phyloP scores from a whole-genome alignment of 2,888 invertebrate genomes.

The Coenonympha glycerion region DNA sequence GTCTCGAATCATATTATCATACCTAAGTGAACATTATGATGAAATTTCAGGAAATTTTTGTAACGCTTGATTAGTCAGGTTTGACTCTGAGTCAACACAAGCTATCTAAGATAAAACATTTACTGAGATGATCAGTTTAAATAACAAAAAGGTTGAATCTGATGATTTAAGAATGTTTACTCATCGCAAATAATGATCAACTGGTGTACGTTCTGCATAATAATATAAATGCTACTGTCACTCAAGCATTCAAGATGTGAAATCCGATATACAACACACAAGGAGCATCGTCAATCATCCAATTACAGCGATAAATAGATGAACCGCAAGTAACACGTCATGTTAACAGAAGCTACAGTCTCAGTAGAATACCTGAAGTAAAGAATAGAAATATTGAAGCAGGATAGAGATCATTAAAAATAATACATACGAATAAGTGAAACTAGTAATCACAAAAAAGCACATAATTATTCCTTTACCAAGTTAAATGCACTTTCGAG shows the following conservation, averaged over 20 bases:
- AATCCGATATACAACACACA: conserved; percentile 10
- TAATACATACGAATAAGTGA: neutral
- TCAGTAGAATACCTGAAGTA: neutral
- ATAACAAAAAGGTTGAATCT: neutral
- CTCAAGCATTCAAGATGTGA: conserved; percentile 5
- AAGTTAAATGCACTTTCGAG: neutral
- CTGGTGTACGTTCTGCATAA: neutral
- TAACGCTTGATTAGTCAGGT: too few species aligned
- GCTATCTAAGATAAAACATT: too few species aligned
- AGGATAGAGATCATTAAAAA: neutral
- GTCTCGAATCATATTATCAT: too few species aligned
- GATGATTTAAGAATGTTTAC: neutral
- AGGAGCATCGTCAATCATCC: conserved; percentile 24
- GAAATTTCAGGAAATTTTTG: too few species aligned
- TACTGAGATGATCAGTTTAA: too few species aligned
- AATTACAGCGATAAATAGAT: conserved; percentile 28
- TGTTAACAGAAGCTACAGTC: conserved; percentile 2
- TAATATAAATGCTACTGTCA: neutral
- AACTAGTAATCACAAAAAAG: neutral
- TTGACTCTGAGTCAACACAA: too few species aligned
- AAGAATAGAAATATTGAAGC: too few species aligned
- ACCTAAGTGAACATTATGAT: too few species aligned
- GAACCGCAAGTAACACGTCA: conserved; percentile 23
- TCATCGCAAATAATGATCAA: neutral
- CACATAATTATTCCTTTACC: neutral